These are phyloP conservation scores for Meles meles DNA, from an alignment of 2,113 vertebrate species.

Conservation along the genomic window DNA sequence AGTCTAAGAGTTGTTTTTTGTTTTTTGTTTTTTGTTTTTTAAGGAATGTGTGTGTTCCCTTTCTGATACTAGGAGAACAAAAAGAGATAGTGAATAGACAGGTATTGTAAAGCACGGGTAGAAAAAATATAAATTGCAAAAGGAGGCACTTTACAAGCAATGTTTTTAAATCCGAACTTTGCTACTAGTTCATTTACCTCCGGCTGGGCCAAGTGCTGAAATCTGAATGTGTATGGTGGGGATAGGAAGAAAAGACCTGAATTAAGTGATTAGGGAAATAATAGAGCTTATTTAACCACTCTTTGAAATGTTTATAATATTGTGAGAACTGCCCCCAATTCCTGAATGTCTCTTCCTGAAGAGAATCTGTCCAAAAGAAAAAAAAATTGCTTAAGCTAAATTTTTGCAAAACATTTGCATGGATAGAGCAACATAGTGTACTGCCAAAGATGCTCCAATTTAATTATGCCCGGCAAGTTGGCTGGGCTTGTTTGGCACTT, in stretches of 20 bases:
- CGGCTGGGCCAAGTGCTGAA: background rate
- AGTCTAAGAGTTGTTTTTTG: background rate
- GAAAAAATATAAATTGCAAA: background rate
- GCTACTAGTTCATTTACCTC: background rate
- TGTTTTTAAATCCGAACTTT: background rate
- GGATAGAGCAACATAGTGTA: background rate
- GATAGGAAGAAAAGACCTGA: background rate
- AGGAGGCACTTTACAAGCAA: background rate
- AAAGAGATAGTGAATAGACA: background rate
- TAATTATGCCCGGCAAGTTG: slow-evolving; percentile 50
- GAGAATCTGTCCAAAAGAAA: slow-evolving; percentile 8
- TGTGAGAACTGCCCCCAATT: background rate
- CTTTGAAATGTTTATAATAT: background rate
- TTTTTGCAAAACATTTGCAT: slow-evolving; percentile 65
- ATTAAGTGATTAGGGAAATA: background rate
- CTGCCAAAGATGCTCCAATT: slow-evolving; percentile 58
- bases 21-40: background rate
- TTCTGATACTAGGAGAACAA: background rate
- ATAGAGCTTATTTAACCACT: background rate
- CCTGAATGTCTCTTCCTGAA: slow-evolving; percentile 26
- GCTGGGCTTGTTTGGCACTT: slow-evolving; percentile 65
- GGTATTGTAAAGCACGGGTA: background rate
- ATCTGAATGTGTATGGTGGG: too few relatives aligned
- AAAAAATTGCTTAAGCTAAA: slow-evolving; percentile 54
- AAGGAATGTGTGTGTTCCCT: background rate